Conservation (phyloP, 2,888 invertebrate genomes). For the Hypsopygia costalis region DNA sequence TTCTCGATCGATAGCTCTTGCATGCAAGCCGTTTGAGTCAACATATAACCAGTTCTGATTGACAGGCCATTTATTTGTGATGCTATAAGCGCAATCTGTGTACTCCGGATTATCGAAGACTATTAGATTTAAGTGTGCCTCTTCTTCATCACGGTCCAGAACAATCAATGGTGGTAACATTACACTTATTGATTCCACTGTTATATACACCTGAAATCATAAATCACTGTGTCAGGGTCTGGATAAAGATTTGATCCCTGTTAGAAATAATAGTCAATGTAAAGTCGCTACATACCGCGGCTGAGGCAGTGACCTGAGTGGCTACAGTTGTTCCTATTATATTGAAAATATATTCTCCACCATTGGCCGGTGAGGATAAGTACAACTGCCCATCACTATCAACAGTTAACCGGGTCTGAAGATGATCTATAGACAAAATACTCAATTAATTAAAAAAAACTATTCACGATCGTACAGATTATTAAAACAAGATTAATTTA, state of each 20-base stretch:
- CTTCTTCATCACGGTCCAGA: constrained; percentile 61
- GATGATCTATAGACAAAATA: constrained; percentile 31
- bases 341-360: constrained; percentile 49
- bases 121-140: constrained; percentile 48
- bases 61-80: constrained; percentile 58
- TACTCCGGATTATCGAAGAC: constrained; percentile 34
- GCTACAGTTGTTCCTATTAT: constrained; percentile 52
- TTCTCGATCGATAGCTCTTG: constrained; percentile 63
- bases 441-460: too few relatives aligned
- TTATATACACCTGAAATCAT: constrained; percentile 44
- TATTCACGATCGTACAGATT: too few relatives aligned
- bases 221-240: too few relatives aligned
- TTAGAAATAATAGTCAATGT: too few relatives aligned
- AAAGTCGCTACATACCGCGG: constrained; percentile 58
- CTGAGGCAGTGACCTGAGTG: constrained; percentile 37
- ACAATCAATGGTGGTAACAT: constrained; percentile 55
- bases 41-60: constrained; percentile 64
- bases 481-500: too few relatives aligned
- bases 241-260: too few relatives aligned
- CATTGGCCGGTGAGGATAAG: constrained; percentile 46
- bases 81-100: constrained; percentile 47
- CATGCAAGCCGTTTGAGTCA: constrained; percentile 53
- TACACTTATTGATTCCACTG: constrained; percentile 40
- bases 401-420: constrained; percentile 48
- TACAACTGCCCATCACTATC: constrained; percentile 51